phyloP scores from a whole-genome alignment of 2,888 invertebrate species.

The Camponotus fellah region DNA sequence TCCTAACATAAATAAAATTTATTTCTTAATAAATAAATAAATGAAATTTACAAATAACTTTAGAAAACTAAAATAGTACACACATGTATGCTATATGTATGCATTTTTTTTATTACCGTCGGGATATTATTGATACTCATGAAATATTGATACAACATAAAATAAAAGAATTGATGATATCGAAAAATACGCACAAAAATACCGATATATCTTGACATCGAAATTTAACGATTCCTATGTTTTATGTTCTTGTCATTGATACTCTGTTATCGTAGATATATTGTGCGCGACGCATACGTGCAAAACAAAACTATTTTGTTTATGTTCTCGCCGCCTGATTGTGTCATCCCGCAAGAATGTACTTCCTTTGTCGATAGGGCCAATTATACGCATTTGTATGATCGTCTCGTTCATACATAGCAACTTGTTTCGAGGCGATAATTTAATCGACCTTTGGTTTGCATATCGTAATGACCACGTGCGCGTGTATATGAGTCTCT shows the following conservation, averaged over 20 bases:
- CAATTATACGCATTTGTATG: constrained; percentile 64
- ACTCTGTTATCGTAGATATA: neutral
- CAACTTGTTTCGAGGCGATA: constrained; percentile 29
- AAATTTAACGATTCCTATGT: neutral
- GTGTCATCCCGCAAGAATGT: constrained; percentile 55
- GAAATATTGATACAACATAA: neutral
- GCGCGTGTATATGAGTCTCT: neutral
- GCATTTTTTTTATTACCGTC: neutral
- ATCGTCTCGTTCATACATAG: constrained; percentile 42
- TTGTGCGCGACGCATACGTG: too few relatives aligned
- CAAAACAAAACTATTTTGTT: constrained; percentile 8
- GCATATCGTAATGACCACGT: neutral
- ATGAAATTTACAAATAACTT: neutral
- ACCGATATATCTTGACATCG: neutral
- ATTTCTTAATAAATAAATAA: too few relatives aligned
- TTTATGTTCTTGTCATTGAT: neutral
- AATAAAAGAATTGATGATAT: neutral
- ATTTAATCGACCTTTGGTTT: constrained; percentile 34
- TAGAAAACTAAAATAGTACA: neutral
- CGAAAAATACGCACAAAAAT: neutral
- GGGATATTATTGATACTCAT: neutral
- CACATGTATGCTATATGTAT: neutral
- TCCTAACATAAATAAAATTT: too few relatives aligned
- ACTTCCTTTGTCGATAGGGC: constrained; percentile 54
- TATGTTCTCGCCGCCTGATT: constrained; percentile 1